Evolutionary conservation across 2,888 invertebrate species (phyloP).

Genomic region (Chrysolina americana): DNA sequence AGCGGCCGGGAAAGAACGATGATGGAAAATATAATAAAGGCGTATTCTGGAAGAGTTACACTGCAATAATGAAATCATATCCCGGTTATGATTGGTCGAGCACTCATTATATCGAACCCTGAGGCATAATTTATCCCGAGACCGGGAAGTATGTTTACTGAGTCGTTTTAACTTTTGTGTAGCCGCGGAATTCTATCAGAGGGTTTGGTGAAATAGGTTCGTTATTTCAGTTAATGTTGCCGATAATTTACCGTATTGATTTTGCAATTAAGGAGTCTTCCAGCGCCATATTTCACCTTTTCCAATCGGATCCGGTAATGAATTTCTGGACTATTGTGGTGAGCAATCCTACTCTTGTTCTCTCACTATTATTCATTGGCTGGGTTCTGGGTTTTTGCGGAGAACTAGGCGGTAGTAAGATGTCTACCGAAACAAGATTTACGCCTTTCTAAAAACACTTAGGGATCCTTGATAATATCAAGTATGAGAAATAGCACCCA

Average conservation of each 20-base stretch:
- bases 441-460: too few species aligned
- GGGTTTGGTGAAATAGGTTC: slow-evolving; percentile 26
- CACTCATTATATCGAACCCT: neutral
- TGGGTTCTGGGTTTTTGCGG: neutral
- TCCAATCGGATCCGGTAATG: slow-evolving; percentile 36
- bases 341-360: slow-evolving; percentile 6
- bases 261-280: slow-evolving; percentile 46
- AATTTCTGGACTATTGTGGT: slow-evolving; percentile 25
- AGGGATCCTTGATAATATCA: too few species aligned
- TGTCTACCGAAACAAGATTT: too few species aligned
- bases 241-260: slow-evolving; percentile 45
- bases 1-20: neutral
- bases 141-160: neutral
- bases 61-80: slow-evolving; percentile 6
- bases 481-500: too few species aligned
- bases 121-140: too few species aligned
- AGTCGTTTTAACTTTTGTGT: slow-evolving; percentile 26
- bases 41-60: neutral
- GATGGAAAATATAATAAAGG: slow-evolving; percentile 9
- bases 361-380: slow-evolving; percentile 10
- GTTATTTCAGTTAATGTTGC: slow-evolving; percentile 32
- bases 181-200: slow-evolving; percentile 21
- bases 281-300: slow-evolving; percentile 39
- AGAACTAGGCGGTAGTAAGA: too few species aligned
- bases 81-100: neutral